Base-by-base conservation (phyloP, 2,113 vertebrate species). In the Sinosuthora webbiana region DNA sequence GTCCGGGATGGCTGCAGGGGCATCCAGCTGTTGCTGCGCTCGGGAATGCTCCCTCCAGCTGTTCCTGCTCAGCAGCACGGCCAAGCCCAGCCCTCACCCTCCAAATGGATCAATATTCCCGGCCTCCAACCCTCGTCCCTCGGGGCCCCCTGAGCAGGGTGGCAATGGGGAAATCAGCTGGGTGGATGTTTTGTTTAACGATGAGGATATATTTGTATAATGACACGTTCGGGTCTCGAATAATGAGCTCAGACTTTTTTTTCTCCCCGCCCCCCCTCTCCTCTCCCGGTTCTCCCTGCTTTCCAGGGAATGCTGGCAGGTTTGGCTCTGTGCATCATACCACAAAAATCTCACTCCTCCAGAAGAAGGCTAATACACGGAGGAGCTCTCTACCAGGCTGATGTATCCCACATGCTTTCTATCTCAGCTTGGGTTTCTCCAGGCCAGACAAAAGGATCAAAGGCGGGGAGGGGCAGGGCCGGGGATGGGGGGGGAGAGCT, bases 291-390 rank as follows among this genome's bases (percentile, higher is more conserved):
- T 90, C 70, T 90, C 84, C 92, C 39, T 42, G 91, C 95, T 97
- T 97, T 97, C 94, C 94, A 97, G 94, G 93, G 94, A 97, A 94
- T 71, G 88, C 83, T 95, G 94, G 92, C 95, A 96, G 68, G 60
- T 86, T 96, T 96, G 95, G 95, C 92, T 95, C 85, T 11, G 15
- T 94, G 82, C 88, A 93, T 94, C 94, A 96, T 60, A 92, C 93
- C 96, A 95, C 95, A 97, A 97, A 90, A 96, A 97, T 97, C 90
- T 97, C 90, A 52, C 90, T 96, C 73, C 93, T 95, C 83, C 93
- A 96, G 93, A 80, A 95, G 73, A 88, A 74, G 59, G 79, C 90
- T 65, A 92, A 79, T 81, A n/a, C 88, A 83, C 18, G 5, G 45
- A 92, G 73, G 88, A 96, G 57, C 76, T 92, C 71, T 90, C 79